Conservation (phyloP, 2,113 vertebrate species). For the Anhinga rufa region DNA sequence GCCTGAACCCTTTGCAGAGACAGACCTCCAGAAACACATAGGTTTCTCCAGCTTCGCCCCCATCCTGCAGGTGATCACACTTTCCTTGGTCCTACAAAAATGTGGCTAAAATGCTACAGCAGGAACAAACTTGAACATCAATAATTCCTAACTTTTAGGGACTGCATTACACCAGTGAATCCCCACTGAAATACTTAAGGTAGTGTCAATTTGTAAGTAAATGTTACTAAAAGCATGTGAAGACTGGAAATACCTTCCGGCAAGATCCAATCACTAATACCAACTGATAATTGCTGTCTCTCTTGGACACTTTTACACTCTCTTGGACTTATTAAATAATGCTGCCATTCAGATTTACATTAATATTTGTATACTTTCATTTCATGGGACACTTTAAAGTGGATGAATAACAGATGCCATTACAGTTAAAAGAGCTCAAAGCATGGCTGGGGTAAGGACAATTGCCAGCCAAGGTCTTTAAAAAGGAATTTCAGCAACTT, state of each 20-base stretch:
- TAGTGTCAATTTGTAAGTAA: neutral
- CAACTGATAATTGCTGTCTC: neutral
- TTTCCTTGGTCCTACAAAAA: neutral
- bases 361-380: neutral
- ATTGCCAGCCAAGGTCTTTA: neutral
- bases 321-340: neutral
- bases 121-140: neutral
- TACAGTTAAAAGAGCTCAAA: neutral
- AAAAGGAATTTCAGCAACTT: neutral
- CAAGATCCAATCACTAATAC: neutral
- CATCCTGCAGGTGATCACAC: neutral
- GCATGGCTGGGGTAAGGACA: neutral
- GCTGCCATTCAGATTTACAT: neutral
- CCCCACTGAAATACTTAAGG: neutral
- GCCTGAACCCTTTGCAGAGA: neutral
- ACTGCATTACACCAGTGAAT: neutral
- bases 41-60: neutral
- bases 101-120: neutral
- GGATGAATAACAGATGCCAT: neutral
- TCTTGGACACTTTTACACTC: neutral
- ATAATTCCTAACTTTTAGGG: neutral
- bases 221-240: neutral
- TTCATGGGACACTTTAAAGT: neutral
- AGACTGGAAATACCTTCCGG: neutral
- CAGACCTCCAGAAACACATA: neutral